Base-by-base conservation (phyloP, 92 coral and sea anemone genomes). In the Ricordea florida region DNA sequence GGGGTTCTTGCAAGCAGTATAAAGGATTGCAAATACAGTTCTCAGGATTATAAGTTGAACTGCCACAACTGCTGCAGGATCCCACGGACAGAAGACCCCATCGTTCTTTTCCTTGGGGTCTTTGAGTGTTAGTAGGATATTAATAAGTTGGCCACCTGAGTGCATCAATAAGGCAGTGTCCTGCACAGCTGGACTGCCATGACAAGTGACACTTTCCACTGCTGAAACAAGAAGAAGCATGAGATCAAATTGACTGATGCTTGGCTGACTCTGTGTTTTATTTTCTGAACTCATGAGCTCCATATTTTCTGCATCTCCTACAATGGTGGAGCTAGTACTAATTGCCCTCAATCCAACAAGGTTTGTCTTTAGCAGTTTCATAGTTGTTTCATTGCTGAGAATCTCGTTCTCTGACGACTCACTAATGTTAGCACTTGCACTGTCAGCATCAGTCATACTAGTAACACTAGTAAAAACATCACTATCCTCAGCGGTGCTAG, bases 141-240 rank as follows among this genome's bases (percentile, higher is more conserved):
- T 88, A 18, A 91, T 78, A 50, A 91, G 74, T 47, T 91, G 88
- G 5, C 89, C 89, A 17, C 75, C 72, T 0, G 85, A 42, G 13
- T 80, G 79, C 69, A 80, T 65, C 6, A 87, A 50, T 41, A 91
- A 46, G 27, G 56, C 28, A 9, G 83, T 72, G 49, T 83, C 93
- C 24, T 70, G 64, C 18, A 74, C 69, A 35, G 62, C 50, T 21
- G 81, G 41, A 16, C 55, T 52, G 32, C 85, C 83, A 5, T 84
- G 69, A 23, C 90, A 87, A 27, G 82, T 81, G 5, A 91, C 82
- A 37, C 87, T 87, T 69, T 91, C 97, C 16, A 87, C 71, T 13
- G 82, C 79, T 4, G 93, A 44, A 17, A 91, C 33, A 61, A 87
- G 76, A 9, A 91, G 90, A n/a, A 83, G 63, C 2, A 76, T 40